Conservation (phyloP, 2,797 vertebrate species). For the Channa striata region DNA sequence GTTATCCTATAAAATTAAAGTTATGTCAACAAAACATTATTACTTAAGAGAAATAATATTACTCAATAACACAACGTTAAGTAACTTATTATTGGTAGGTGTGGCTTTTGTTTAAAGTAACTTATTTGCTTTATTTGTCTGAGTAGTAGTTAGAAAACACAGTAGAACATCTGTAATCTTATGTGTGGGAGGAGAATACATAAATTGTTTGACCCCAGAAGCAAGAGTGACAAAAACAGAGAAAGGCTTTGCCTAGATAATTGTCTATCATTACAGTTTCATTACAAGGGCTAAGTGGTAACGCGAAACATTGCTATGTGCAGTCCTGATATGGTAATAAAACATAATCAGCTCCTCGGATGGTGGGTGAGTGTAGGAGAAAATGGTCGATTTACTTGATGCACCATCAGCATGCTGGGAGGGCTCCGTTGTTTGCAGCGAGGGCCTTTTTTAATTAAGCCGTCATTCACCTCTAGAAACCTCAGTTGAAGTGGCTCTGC, state of each 20-base stretch:
- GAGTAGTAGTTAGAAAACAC: not conserved
- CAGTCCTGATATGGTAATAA: slow-evolving; percentile 38
- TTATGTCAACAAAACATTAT: too few species aligned
- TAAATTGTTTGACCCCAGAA: not conserved
- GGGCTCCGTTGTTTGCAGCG: slow-evolving; percentile 37
- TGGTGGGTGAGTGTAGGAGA: slow-evolving; percentile 33
- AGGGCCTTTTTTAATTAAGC: slow-evolving; percentile 66
- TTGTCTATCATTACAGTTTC: slow-evolving; percentile 27
- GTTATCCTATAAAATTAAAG: too few species aligned
- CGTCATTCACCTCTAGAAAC: slow-evolving; percentile 65
- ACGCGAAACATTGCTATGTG: not conserved
- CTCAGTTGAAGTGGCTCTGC: slow-evolving; percentile 44
- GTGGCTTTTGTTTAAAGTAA: too few species aligned
- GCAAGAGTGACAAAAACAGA: slow-evolving; percentile 10
- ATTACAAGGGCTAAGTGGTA: slow-evolving; percentile 10
- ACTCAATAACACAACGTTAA: too few species aligned
- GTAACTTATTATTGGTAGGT: too few species aligned
- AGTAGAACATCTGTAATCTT: not conserved
- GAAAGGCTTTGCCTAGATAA: slow-evolving; percentile 27
- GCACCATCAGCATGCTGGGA: slow-evolving; percentile 48
- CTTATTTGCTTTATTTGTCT: not conserved
- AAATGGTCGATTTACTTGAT: slow-evolving; percentile 37
- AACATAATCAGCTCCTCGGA: slow-evolving; percentile 33
- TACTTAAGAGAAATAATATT: too few species aligned
- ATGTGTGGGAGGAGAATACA: slow-evolving; percentile 4